A percentile compares a stretch with the other conserved stretches of the same genome.
Evolutionary conservation across 2,888 invertebrate genomes (phyloP).

Genomic region (Aleiodes testaceus): DNA sequence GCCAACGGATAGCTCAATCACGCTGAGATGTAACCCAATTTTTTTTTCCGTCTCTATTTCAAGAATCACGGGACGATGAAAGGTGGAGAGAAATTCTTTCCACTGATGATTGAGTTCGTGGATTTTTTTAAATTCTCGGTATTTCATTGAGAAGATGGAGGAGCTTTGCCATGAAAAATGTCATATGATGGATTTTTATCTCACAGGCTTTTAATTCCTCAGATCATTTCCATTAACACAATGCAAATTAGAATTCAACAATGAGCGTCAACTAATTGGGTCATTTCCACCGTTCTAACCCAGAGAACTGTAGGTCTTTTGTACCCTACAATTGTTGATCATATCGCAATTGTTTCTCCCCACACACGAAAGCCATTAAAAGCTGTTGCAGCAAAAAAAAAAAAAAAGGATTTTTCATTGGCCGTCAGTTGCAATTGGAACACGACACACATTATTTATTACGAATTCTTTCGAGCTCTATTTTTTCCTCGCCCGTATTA

Average conservation of each 20-base stretch:
- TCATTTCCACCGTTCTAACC: not conserved
- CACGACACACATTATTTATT: constrained; percentile 6
- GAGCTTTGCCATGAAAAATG: too few species aligned
- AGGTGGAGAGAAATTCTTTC: too few species aligned
- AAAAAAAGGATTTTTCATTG: not conserved
- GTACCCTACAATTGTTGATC: not conserved
- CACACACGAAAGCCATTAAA: not conserved
- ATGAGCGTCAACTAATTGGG: constrained; percentile 7
- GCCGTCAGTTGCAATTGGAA: not conserved
- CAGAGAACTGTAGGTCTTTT: constrained; percentile 10
- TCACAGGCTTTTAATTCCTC: too few species aligned
- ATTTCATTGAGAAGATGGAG: too few species aligned
- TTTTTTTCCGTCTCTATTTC: too few species aligned
- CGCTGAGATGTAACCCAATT: too few species aligned
- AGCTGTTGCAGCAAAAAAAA: not conserved
- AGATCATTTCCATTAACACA: not conserved
- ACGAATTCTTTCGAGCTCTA: not conserved
- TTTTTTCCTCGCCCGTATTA: not conserved
- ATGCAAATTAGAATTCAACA: constrained; percentile 5
- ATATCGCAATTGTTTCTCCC: constrained; percentile 13
- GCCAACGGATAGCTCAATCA: too few species aligned
- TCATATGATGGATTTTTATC: too few species aligned
- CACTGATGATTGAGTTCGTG: too few species aligned
- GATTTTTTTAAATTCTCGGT: too few species aligned
- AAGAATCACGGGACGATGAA: too few species aligned